Percentiles rank a stretch among this genome's conserved stretches.
Evolutionary conservation across 2,888 invertebrate species (phyloP).

Genomic region (Cosmopolites sordidus): DNA sequence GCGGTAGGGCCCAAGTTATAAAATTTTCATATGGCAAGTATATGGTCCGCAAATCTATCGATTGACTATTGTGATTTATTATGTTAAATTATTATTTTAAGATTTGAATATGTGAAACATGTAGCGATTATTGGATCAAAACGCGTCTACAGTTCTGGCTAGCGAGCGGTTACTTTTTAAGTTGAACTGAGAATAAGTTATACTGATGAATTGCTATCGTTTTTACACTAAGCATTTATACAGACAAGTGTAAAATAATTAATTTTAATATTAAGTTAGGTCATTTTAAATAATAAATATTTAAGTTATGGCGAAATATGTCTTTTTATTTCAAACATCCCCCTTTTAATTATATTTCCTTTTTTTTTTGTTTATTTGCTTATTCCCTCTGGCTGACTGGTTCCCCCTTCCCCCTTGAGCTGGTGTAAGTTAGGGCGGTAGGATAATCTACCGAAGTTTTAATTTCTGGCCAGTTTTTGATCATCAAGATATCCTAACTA

Average conservation of each 20-base stretch:
- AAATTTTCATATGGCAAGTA: not conserved
- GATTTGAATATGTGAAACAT: not conserved
- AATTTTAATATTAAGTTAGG: slow-evolving; percentile 13
- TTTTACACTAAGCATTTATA: slow-evolving; percentile 21
- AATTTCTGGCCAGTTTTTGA: too few relatives aligned
- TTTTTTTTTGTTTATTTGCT: too few relatives aligned
- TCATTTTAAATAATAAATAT: slow-evolving; percentile 12
- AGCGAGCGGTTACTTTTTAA: slow-evolving; percentile 2
- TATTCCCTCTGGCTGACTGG: too few relatives aligned
- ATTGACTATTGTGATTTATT: not conserved
- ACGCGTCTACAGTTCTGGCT: too few relatives aligned
- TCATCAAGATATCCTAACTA: too few relatives aligned
- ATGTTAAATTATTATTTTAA: not conserved
- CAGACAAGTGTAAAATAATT: slow-evolving; percentile 9
- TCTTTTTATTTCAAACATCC: not conserved
- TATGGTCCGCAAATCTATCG: not conserved
- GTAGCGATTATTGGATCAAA: too few relatives aligned
- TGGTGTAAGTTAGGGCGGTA: too few relatives aligned
- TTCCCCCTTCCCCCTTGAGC: too few relatives aligned
- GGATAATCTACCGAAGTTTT: too few relatives aligned
- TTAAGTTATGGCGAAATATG: slow-evolving; percentile 8
- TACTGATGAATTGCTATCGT: slow-evolving; percentile 9
- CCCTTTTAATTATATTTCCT: too few relatives aligned
- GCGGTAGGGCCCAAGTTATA: slow-evolving; percentile 7
- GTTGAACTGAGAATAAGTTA: slow-evolving; percentile 12